phyloP scores from a whole-genome alignment of 2,113 vertebrate genomes.

The Lagopus muta region DNA sequence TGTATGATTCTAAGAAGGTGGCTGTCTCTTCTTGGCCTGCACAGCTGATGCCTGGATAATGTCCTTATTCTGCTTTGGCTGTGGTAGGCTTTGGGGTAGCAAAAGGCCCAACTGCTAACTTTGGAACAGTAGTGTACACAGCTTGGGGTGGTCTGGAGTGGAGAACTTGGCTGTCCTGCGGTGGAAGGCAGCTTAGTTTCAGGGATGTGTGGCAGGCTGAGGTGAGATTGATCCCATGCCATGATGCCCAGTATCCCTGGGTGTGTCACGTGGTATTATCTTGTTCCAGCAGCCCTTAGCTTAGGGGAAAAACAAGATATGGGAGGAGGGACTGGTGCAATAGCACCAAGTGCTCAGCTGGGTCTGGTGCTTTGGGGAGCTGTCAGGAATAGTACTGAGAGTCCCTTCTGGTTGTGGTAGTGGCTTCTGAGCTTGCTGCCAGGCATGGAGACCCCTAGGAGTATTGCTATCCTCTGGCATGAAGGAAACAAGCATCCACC shows the following conservation, averaged over 20 bases:
- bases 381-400: background rate
- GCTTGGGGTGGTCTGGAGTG: background rate
- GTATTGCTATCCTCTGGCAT: rapidly evolving
- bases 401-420: background rate
- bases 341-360: background rate
- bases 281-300: background rate
- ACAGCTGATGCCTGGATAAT: background rate
- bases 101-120: background rate
- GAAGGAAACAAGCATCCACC: no score
- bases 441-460: background rate
- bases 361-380: background rate
- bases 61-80: background rate
- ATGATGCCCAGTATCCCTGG: background rate
- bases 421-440: background rate
- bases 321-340: background rate
- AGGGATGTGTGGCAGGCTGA: rapidly evolving
- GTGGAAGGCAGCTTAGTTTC: no score
- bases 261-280: rapidly evolving
- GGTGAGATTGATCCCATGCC: no score
- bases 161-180: rapidly evolving
- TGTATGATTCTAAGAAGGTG: background rate
- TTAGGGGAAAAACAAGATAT: rapidly evolving
- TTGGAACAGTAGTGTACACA: rapidly evolving
- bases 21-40: background rate
- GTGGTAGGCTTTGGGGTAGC: background rate